phyloP scores from a whole-genome alignment of 2,113 vertebrate genomes.

The Edolisoma coerulescens region DNA sequence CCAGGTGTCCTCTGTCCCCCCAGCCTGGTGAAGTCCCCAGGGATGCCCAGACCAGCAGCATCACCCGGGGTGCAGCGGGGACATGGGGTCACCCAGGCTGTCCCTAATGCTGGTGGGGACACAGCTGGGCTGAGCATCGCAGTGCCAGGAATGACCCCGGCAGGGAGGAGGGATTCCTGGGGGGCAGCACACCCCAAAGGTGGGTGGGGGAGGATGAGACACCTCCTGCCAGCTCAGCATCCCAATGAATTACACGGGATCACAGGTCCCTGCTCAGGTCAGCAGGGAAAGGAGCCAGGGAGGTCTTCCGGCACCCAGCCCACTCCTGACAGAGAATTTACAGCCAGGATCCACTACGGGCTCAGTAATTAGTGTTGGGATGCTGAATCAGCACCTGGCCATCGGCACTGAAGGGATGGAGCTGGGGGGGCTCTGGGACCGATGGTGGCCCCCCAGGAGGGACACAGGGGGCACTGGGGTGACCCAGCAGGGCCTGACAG shows the following conservation, averaged over 20 bases:
- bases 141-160: not conserved
- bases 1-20: not conserved
- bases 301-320: not conserved
- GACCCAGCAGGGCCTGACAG: not conserved
- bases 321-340: not conserved
- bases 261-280: not conserved
- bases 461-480: not conserved
- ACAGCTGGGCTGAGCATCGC: not conserved
- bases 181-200: not conserved
- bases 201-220: not conserved
- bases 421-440: not conserved
- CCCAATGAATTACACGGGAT: not conserved
- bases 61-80: rapidly evolving
- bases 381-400: constrained; percentile 29
- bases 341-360: not conserved
- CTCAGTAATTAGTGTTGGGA: not conserved
- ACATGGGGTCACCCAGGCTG: not conserved
- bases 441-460: rapidly evolving
- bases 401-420: not conserved
- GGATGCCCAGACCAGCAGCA: not conserved
- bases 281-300: not conserved
- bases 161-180: not conserved
- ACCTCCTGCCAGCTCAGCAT: not conserved
- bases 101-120: not conserved
- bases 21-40: rapidly evolving